Evolutionary conservation across 1,140 invertebrate genomes (phyloP).

Genomic region (Rhagoletis pomonella): DNA sequence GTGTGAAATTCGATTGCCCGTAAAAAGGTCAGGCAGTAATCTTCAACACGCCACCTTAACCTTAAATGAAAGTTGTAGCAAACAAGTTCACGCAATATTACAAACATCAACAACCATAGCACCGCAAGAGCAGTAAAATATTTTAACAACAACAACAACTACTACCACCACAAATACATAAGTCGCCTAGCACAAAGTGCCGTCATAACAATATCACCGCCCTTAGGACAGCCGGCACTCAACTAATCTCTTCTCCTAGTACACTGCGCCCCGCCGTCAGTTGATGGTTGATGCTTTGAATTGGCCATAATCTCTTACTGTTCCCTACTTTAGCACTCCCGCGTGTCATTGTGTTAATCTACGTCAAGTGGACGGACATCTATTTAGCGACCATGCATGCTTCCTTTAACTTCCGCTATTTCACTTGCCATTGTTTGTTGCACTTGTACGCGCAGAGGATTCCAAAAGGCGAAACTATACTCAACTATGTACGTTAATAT

Average conservation of each 20-base stretch:
- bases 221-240: background rate
- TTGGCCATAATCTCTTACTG: slow-evolving; percentile 19
- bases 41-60: background rate
- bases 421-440: background rate
- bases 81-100: no score
- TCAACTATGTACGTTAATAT: no score
- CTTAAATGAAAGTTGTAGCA: background rate
- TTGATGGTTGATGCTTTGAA: slow-evolving; percentile 9
- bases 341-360: slow-evolving; percentile 40
- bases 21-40: background rate
- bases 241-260: background rate
- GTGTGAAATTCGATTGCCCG: background rate
- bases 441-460: background rate
- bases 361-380: background rate
- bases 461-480: background rate
- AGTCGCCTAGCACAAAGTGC: background rate
- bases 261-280: background rate
- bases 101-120: no score
- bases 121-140: no score
- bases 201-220: background rate
- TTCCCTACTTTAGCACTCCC: background rate
- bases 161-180: background rate
- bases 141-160: background rate
- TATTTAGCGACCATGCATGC: background rate
- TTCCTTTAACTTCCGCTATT: background rate